These are phyloP conservation scores for Anableps anableps DNA, from an alignment of 2,797 vertebrate species.

Conservation along the genomic window DNA sequence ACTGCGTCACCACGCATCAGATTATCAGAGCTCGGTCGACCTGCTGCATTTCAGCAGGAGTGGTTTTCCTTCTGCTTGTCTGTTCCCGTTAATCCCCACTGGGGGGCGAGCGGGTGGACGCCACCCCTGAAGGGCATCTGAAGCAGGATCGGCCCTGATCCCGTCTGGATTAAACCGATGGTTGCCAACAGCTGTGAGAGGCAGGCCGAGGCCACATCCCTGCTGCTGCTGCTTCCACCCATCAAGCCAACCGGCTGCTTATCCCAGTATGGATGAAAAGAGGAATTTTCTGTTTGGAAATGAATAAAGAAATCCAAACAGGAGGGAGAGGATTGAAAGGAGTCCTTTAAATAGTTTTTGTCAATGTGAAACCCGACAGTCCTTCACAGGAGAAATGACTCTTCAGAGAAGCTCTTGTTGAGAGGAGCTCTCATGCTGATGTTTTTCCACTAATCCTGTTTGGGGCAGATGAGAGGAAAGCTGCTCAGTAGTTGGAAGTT, in stretches of 20 bases:
- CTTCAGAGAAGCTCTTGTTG: not conserved
- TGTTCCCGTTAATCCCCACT: not conserved
- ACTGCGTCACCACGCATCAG: not conserved
- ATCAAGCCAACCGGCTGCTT: not conserved
- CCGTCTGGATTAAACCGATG: not conserved
- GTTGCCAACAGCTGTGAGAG: not conserved
- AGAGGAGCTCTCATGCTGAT: conserved; percentile 4
- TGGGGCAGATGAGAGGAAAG: conserved; percentile 39
- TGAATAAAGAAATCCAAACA: not conserved
- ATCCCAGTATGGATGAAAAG: not conserved
- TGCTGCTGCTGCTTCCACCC: not conserved
- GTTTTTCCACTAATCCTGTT: conserved; percentile 16
- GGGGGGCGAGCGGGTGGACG: not conserved
- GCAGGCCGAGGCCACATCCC: not conserved
- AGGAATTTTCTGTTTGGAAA: not conserved
- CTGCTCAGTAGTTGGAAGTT: conserved; percentile 22
- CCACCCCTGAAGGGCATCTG: not conserved
- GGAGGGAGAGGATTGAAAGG: not conserved
- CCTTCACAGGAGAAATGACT: too few relatives aligned
- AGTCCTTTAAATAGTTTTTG: not conserved
- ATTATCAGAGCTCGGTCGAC: not conserved
- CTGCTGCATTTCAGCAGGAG: not conserved
- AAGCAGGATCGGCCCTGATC: not conserved
- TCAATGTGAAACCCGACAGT: not conserved
- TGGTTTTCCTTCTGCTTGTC: not conserved